These are phyloP conservation scores for Ctenopoma multispine DNA, from an alignment of 2,797 vertebrate species.

Conservation along the genomic window DNA sequence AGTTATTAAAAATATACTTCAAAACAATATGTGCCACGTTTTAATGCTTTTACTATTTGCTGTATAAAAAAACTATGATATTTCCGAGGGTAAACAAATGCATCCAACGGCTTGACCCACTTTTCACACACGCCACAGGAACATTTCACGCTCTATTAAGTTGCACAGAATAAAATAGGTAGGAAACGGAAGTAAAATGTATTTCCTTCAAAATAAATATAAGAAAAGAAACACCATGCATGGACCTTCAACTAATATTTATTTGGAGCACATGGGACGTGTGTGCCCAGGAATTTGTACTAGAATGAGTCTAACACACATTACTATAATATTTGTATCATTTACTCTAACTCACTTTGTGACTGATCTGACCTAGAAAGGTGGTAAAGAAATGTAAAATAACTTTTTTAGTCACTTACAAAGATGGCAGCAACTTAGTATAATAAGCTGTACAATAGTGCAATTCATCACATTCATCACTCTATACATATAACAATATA, in stretches of 20 bases:
- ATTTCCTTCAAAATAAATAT: slow-evolving; percentile 21
- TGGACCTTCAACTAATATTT: no score
- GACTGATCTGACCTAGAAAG: no score
- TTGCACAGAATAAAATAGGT: rapidly evolving
- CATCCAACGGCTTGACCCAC: slow-evolving; percentile 64
- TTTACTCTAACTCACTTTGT: no score
- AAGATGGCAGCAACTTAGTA: no score
- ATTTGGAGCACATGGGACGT: rapidly evolving
- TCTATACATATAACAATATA: no score
- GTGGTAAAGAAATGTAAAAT: no score
- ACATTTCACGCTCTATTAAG: slow-evolving; percentile 37
- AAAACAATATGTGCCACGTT: not conserved
- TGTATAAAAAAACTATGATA: not conserved
- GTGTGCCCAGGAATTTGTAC: no score
- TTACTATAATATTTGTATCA: no score
- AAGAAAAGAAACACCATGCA: rapidly evolving
- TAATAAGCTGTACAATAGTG: no score
- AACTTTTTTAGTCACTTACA: no score
- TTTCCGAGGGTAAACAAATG: not conserved
- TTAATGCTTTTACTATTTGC: not conserved
- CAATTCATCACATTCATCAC: no score
- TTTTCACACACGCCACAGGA: slow-evolving; percentile 46
- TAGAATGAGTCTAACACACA: no score
- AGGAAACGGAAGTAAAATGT: rapidly evolving
- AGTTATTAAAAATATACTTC: not conserved